These are phyloP conservation scores for Dromaius novaehollandiae DNA, from an alignment of 2,113 vertebrate genomes.

Conservation along the genomic window DNA sequence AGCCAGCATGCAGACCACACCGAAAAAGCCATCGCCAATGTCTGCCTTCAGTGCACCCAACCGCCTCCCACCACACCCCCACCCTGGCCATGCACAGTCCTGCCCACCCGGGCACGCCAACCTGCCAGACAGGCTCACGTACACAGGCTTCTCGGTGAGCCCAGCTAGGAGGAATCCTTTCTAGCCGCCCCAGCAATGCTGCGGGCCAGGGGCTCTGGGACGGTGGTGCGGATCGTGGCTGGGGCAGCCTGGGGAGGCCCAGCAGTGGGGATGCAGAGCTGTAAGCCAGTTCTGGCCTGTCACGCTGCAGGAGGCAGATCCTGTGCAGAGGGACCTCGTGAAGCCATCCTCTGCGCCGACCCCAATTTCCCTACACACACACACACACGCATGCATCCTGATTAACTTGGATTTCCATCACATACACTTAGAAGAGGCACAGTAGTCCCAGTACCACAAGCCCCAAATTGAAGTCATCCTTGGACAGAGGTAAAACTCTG, in stretches of 20 bases:
- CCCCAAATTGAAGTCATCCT: not conserved
- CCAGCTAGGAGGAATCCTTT: not conserved
- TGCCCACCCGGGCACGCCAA: not conserved
- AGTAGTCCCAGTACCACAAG: not conserved
- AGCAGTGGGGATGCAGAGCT: not conserved
- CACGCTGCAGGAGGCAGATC: not conserved
- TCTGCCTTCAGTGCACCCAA: not conserved
- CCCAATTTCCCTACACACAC: not conserved
- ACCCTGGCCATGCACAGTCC: accelerated
- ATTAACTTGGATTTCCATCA: not conserved
- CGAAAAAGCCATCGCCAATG: accelerated
- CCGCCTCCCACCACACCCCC: not conserved
- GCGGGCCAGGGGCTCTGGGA: not conserved
- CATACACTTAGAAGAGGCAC: not conserved
- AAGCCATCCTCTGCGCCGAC: not conserved
- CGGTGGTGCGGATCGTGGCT: not conserved
- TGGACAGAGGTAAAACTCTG: not conserved
- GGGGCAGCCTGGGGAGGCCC: not conserved
- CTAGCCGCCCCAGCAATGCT: not conserved
- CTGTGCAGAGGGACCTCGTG: not conserved
- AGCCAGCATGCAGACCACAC: not conserved
- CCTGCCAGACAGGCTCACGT: not conserved
- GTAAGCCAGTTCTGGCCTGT: not conserved
- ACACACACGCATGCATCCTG: not conserved
- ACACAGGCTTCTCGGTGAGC: accelerated